Evolutionary conservation across 2,113 vertebrate genomes (phyloP).

Genomic region (Oryctolagus cuniculus): mOryCun1.1 NC_091445.1:62888001-62888500

Average conservation of each 20-base stretch:
- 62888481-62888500: conserved; percentile 12
- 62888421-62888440: too few relatives aligned
- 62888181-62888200: conserved; percentile 31
- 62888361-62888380: background rate
- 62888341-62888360: background rate
- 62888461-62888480: background rate
- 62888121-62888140: conserved; percentile 10
- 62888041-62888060: conserved; percentile 12
- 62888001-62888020: background rate
- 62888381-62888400: background rate
- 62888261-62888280: background rate
- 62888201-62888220: background rate
- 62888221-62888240: background rate
- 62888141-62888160: conserved; percentile 7
- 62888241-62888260: background rate
- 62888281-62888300: background rate
- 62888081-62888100: conserved; percentile 18
- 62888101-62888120: conserved; percentile 21
- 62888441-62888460: background rate
- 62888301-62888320: background rate
- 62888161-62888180: conserved; percentile 7
- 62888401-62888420: background rate
- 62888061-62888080: background rate
- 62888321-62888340: background rate
- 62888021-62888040: background rate